Base-by-base conservation (phyloP, 2,797 vertebrate species). In the Hydrolagus colliei region DNA sequence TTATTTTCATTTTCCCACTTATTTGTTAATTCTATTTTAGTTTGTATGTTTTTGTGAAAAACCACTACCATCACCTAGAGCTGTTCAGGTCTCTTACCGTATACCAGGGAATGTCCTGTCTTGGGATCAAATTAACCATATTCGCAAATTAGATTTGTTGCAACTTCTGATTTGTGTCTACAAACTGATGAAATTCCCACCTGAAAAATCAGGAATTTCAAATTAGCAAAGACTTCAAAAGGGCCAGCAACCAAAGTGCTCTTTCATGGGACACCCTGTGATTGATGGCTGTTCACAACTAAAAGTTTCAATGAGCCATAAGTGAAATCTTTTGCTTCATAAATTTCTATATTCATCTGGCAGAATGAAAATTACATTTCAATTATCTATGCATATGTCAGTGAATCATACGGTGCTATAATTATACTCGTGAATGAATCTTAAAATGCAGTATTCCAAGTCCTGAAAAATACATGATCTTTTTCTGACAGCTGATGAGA, bases 361-460 rank as follows among this genome's bases (percentile, higher is more conserved):
- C 0, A 16, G n/a, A 22, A 32, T 2, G n/a, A 65, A 32, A 80
- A 61, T 8, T 59, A 52, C 18, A n/a, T 80, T 63, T 32, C 62
- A 27, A 22, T 63, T 63, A 80, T 80, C 4, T 78, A 3, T 78
- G 16, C 20, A 61, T n/a, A 22, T 13, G 3, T 6, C 13, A 80
- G 14, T 80, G 62, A 80, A 27, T 80, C 78, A 80, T 13, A 16
- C 14, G 13, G 2, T 14, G 4, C 78, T 80, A 80, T 65, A 80
- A 65, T 80, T 80, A 80, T 80, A 65, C 65, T 20, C 41, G 62
- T 71, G 79, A 84, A 68, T 84, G 4, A 84, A 84, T 68, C 65
- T 84, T 71, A 68, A 6, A 71, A 68, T 84, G 65, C 32, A 52
- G 16, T 67, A 84, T 71, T 71, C 41, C 16, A 84, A 68, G n/a